A percentile compares a stretch with the other conserved stretches of the same genome.
Evolutionary conservation across 2,888 invertebrate species (phyloP).

Genomic region (Oithona nana): DNA sequence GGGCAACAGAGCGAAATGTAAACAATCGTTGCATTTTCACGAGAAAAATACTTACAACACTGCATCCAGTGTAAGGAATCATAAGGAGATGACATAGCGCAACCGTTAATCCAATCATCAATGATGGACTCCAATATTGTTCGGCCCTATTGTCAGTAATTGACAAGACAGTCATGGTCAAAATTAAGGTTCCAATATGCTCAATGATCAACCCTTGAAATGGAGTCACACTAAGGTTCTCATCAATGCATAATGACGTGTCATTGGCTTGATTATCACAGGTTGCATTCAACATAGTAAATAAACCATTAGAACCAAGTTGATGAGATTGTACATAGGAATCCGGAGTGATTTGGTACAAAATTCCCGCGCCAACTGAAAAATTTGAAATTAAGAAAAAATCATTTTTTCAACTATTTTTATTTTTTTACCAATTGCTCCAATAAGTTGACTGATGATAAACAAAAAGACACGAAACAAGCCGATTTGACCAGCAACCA

Average conservation of each 20-base stretch:
- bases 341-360: slow-evolving; percentile 12
- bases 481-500: neutral
- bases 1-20: too few species aligned
- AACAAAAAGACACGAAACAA: neutral
- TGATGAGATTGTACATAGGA: neutral
- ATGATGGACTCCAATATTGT: neutral
- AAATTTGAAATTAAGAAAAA: neutral
- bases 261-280: neutral
- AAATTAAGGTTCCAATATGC: neutral
- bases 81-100: neutral
- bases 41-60: too few species aligned
- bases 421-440: neutral
- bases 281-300: neutral
- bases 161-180: neutral
- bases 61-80: neutral
- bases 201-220: neutral
- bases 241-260: neutral
- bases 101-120: neutral
- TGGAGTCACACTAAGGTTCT: neutral
- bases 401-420: neutral
- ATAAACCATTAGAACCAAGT: neutral
- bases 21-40: too few species aligned
- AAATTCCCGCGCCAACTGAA: neutral
- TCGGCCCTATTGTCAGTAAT: neutral
- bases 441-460: neutral